A percentile compares a stretch with the other conserved stretches of the same genome.
Conservation (phyloP, 2,113 vertebrate species). For the Mirza zaza region DNA sequence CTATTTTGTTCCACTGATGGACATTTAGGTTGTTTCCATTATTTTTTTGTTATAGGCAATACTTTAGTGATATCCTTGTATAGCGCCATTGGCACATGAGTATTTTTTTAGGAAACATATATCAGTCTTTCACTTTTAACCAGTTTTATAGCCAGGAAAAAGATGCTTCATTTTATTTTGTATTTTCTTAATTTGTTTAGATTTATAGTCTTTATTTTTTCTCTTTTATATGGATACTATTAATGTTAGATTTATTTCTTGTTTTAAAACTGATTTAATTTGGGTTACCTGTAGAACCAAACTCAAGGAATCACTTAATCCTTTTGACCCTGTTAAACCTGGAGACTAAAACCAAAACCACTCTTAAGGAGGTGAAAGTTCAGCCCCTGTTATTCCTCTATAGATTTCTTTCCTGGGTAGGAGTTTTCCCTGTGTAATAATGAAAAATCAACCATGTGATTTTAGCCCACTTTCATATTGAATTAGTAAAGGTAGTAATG, state of each 20-base stretch:
- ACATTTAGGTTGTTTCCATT: neutral
- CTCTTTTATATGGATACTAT: neutral
- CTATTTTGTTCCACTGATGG: neutral
- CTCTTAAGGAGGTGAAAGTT: neutral
- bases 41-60: neutral
- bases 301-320: neutral
- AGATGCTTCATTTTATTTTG: slow-evolving; percentile 12
- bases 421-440: neutral
- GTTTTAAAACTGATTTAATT: slow-evolving; percentile 1
- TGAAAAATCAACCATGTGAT: neutral
- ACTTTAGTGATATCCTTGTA: neutral
- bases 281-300: neutral
- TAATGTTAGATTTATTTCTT: slow-evolving; percentile 18
- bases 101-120: slow-evolving; percentile 36
- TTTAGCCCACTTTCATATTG: slow-evolving; percentile 27
- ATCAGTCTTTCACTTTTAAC: neutral
- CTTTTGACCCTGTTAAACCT: neutral
- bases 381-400: neutral
- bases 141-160: neutral
- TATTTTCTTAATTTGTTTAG: slow-evolving; percentile 39
- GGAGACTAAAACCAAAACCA: neutral
- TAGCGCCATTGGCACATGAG: neutral
- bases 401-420: neutral
- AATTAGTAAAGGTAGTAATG: neutral
- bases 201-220: neutral